phyloP scores from a whole-genome alignment of 30 jellyfish, hydroid and myxozoan genomes.

The Pelagia noctiluca region DNA sequence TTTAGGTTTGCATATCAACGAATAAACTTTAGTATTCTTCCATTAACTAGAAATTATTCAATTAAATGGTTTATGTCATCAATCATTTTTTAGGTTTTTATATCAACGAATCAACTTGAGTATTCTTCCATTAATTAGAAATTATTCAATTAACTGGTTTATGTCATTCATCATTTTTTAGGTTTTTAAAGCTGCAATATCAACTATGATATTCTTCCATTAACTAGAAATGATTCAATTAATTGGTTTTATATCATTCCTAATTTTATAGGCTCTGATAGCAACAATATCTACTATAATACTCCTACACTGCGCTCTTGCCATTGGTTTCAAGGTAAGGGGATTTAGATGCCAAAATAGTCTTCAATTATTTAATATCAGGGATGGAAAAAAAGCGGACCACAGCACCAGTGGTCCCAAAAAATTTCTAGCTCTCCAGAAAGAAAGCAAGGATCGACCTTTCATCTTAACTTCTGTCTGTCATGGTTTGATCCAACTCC shows the following conservation, averaged over 20 bases:
- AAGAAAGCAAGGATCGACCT: not conserved
- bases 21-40: too few species aligned
- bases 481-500: not conserved
- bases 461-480: not conserved
- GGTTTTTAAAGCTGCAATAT: too few species aligned
- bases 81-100: too few species aligned
- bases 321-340: constrained; percentile 93
- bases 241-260: not conserved
- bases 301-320: constrained; percentile 79
- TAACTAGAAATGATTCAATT: not conserved
- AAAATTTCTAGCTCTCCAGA: too few species aligned
- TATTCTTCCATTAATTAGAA: not conserved
- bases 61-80: too few species aligned
- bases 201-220: not conserved
- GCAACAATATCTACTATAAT: constrained; percentile 44
- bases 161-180: not conserved
- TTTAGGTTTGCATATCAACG: too few species aligned
- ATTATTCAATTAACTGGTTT: not conserved
- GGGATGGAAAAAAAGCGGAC: too few species aligned
- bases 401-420: too few species aligned
- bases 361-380: not conserved
- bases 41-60: too few species aligned
- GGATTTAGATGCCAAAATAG: not conserved
- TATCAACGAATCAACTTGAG: not conserved
- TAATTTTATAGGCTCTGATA: constrained; percentile 53